phyloP scores from a whole-genome alignment of 2,888 invertebrate genomes.

The Hanleya hanleyi region DNA sequence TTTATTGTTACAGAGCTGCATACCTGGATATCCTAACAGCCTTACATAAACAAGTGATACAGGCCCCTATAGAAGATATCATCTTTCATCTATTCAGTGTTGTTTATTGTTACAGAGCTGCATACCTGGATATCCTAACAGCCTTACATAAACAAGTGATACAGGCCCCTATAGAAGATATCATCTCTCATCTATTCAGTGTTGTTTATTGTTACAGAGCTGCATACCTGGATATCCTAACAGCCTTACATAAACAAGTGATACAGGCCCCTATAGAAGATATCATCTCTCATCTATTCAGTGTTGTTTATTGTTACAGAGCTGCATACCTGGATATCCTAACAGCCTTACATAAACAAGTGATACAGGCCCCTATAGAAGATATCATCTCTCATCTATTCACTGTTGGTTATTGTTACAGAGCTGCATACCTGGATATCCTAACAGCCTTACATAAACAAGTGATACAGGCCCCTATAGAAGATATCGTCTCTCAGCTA shows the following conservation, averaged over 20 bases:
- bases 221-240: conserved; percentile 52
- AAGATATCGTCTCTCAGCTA: conserved; percentile 45
- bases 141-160: conserved; percentile 54
- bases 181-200: conserved; percentile 41
- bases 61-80: conserved; percentile 49
- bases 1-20: conserved; percentile 41
- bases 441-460: conserved; percentile 52
- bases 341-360: conserved; percentile 51
- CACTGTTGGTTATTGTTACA: conserved; percentile 27
- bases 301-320: conserved; percentile 32
- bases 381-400: conserved; percentile 45
- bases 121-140: conserved; percentile 50
- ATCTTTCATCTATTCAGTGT: conserved; percentile 36
- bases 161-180: conserved; percentile 48
- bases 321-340: conserved; percentile 52
- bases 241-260: conserved; percentile 53
- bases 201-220: conserved; percentile 34
- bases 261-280: conserved; percentile 49
- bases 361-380: conserved; percentile 49
- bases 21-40: conserved; percentile 51
- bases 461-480: conserved; percentile 49
- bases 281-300: conserved; percentile 42
- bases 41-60: conserved; percentile 53
- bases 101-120: conserved; percentile 37
- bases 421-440: conserved; percentile 52